Conservation (phyloP, 2,113 vertebrate species). For the Cyanoderma ruficeps region DNA sequence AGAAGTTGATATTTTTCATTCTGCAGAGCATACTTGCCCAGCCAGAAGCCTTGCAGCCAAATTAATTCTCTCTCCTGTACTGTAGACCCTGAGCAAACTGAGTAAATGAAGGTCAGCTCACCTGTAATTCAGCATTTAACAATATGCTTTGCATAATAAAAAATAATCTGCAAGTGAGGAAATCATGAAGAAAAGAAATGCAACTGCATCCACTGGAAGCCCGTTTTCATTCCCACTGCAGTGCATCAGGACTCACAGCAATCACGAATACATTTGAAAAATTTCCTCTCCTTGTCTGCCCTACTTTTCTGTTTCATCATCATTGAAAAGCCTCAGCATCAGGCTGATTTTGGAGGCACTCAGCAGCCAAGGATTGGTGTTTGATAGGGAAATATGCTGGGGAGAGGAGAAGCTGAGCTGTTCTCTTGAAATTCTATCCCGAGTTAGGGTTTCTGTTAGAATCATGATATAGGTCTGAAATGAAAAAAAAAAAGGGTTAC, state of each 20-base stretch:
- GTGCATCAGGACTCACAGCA: not conserved
- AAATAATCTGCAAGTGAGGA: not conserved
- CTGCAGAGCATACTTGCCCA: not conserved
- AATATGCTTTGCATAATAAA: not conserved
- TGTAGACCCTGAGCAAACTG: not conserved
- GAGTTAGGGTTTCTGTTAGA: not conserved
- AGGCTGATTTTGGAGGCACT: not conserved
- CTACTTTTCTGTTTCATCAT: constrained; percentile 4
- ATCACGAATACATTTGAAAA: not conserved
- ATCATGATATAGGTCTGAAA: not conserved
- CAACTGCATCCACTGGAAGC: not conserved
- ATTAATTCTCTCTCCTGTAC: not conserved
- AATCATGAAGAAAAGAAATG: not conserved
- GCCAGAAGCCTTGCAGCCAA: not conserved
- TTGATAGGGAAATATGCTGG: not conserved
- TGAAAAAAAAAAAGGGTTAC: not conserved
- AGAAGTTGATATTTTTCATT: not conserved
- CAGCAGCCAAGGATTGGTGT: not conserved
- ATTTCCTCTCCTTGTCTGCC: not conserved
- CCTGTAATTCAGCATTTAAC: not conserved
- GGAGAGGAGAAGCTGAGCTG: not conserved
- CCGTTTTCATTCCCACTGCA: not conserved
- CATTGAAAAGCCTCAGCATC: not conserved
- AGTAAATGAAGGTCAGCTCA: not conserved
- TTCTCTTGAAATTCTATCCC: not conserved